Conservation (phyloP, 2,797 vertebrate genomes). For the Hydrolagus colliei region DNA sequence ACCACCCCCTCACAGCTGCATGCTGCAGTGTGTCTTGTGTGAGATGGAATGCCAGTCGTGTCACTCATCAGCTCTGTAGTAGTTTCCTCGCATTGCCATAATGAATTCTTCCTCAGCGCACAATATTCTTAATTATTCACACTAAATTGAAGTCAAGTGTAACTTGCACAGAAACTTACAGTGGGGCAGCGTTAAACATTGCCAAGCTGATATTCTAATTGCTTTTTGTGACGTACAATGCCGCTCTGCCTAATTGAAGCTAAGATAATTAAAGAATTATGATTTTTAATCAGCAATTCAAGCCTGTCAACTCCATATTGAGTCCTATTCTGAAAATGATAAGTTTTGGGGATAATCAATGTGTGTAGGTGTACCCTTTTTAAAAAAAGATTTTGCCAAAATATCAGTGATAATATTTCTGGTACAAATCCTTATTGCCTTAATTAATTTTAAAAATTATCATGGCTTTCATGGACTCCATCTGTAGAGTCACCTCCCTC, state of each 20-base stretch:
- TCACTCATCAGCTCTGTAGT: neutral
- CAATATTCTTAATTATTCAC: conserved; percentile 5
- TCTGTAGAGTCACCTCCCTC: no score
- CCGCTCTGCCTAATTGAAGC: neutral
- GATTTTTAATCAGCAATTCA: neutral
- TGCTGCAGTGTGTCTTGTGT: neutral
- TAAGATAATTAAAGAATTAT: neutral
- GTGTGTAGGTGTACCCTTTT: neutral
- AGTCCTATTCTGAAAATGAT: neutral
- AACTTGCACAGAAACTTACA: no score
- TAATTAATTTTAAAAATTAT: neutral
- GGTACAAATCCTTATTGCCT: neutral
- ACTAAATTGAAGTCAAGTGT: neutral
- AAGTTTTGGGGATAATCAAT: neutral
- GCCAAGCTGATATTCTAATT: no score
- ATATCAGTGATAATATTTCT: neutral
- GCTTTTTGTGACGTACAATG: neutral
- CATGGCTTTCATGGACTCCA: no score
- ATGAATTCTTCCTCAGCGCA: neutral
- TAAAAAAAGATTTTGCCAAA: neutral
- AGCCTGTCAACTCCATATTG: neutral
- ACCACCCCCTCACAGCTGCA: neutral
- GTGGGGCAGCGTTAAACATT: neutral
- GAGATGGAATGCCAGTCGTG: neutral
- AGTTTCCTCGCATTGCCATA: neutral